Evolutionary conservation across 2,113 vertebrate genomes (phyloP).

Genomic region (Saccopteryx bilineata): DNA sequence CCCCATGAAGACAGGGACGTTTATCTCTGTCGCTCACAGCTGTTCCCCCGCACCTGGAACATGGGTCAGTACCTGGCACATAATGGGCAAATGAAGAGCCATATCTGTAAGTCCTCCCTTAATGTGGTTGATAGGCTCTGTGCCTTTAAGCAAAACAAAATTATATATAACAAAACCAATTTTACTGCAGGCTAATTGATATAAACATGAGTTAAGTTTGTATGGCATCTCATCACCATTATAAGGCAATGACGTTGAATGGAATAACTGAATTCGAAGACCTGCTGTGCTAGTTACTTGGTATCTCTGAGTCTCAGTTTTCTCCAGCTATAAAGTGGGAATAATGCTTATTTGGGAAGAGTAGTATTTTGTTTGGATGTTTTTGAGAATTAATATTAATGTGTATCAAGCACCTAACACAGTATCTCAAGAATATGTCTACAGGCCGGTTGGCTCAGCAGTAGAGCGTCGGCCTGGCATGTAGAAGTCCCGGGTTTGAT

Average conservation of each 20-base stretch:
- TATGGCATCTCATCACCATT: too few species aligned
- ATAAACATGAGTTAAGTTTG: too few species aligned
- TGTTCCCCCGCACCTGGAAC: background rate
- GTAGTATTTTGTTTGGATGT: constrained; percentile 3
- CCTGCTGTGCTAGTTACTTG: background rate
- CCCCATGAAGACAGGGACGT: background rate
- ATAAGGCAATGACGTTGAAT: too few species aligned
- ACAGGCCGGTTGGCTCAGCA: too few species aligned
- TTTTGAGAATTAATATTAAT: background rate
- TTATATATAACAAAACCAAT: too few species aligned
- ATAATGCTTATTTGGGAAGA: background rate
- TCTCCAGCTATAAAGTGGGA: background rate
- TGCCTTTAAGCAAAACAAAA: too few species aligned
- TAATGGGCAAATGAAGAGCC: background rate
- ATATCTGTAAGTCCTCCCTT: too few species aligned
- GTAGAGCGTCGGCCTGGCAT: too few species aligned
- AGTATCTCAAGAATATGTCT: background rate
- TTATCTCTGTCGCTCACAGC: background rate
- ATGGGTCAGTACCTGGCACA: background rate
- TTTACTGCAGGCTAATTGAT: too few species aligned
- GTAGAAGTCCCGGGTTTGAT: too few species aligned
- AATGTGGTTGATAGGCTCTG: too few species aligned
- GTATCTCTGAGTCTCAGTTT: background rate
- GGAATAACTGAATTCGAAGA: too few species aligned
- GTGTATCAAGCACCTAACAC: background rate